Base-by-base conservation (phyloP, 2,113 vertebrate species). In the Sebastes schlegelii region DNA sequence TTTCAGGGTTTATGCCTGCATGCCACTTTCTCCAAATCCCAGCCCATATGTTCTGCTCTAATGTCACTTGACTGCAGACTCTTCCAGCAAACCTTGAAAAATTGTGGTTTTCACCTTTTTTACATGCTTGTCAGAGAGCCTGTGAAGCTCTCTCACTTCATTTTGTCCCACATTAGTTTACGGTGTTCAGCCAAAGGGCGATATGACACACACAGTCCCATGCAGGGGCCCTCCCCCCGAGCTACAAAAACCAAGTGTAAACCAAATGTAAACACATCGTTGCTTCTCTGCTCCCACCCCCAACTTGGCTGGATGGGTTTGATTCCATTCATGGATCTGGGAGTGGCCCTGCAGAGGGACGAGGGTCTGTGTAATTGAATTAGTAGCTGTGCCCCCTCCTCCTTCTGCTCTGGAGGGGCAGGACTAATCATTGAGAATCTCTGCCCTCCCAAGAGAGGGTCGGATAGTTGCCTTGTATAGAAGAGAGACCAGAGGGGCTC, bases 381-480 rank as follows among this genome's bases (percentile, higher is more conserved):
- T 91, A 83, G 87, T 73, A 60, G 61, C 79, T 14, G 7, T 63
- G 48, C 45, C 54, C 81, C 74, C 40, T 46, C 46, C 51, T 16
- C 57, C 45, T 7, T 23, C 23, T 54, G 51, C 49, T 19, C n/a
- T 66, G 84, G 62, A 84, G 75, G 76, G 85, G 86, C 79, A 74
- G 79, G 84, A 82, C 90, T 82, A 86, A 93, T 93, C 70, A 88
- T 79, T 86, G 82, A 91, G 86, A 88, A 86, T 91, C 91, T 88
- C 62, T 90, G 74, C 72, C 88, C 76, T 91, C 89, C 87, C 84
- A 60, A n/a, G 88, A 88, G 88, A 87, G 82, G 74, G 69, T 85
- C 51, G 75, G 86, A 85, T 90, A 78, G 65, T 91, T 93, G 64
- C 90, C 92, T 92, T 93, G 91, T 91, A 94, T 91, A 92, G 91